These are phyloP conservation scores for Machimus atricapillus DNA, from an alignment of 2,888 invertebrate genomes.

Conservation along the genomic window DNA sequence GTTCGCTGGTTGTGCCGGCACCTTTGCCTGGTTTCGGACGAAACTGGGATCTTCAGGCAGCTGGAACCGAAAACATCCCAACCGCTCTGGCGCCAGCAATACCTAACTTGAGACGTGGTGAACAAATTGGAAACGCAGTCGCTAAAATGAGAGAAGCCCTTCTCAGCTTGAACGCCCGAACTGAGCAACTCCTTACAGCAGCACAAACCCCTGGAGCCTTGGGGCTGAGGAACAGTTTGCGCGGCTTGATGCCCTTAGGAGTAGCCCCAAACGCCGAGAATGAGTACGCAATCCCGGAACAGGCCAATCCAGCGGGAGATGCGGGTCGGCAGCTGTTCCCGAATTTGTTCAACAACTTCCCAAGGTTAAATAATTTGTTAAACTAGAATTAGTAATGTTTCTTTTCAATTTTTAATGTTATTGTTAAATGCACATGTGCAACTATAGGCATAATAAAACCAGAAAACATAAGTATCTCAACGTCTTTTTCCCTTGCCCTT, in stretches of 20 bases:
- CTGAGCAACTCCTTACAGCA: background rate
- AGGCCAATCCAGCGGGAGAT: background rate
- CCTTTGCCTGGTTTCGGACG: background rate
- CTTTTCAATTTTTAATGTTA: background rate
- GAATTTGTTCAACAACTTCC: background rate
- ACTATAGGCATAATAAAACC: background rate
- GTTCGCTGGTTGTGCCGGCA: background rate
- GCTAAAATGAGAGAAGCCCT: conserved; percentile 21
- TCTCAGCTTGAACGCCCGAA: background rate
- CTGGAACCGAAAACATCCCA: background rate
- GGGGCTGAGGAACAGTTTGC: background rate
- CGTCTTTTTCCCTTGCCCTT: conserved; percentile 61
- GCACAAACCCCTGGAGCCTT: background rate
- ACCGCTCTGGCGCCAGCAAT: background rate
- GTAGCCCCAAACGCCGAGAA: background rate
- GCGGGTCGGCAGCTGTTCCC: background rate
- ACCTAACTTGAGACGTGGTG: background rate
- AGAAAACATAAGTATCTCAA: conserved; percentile 43
- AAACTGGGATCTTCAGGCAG: background rate
- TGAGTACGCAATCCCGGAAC: background rate
- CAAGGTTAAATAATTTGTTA: conserved; percentile 23
- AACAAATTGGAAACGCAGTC: conserved; percentile 15
- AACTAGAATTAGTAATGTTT: background rate
- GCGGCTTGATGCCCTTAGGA: background rate
- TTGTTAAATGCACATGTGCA: background rate